A percentile compares a stretch with the other conserved stretches of the same genome.
Conservation (phyloP, 2,888 invertebrate species). For the Chironomus riparius region DNA sequence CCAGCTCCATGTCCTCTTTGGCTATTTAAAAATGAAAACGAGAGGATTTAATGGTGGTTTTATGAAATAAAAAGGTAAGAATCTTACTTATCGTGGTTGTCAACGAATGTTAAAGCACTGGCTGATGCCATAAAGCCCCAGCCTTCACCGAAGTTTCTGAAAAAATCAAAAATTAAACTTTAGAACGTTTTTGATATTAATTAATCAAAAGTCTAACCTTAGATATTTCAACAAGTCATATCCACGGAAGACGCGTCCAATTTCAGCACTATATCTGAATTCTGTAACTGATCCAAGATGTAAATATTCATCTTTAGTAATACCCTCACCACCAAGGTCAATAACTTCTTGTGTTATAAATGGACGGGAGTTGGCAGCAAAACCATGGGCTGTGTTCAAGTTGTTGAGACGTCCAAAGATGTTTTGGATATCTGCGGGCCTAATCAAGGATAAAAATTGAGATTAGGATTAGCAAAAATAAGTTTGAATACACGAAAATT, state of each 20-base stretch:
- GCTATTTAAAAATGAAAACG: slow-evolving; percentile 39
- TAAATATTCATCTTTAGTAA: slow-evolving; percentile 44
- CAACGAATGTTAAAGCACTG: slow-evolving; percentile 61
- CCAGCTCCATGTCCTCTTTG: slow-evolving; percentile 45
- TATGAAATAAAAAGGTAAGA: background rate
- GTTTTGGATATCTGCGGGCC: slow-evolving; percentile 46
- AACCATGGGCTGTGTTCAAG: slow-evolving; percentile 44
- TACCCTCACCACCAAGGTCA: slow-evolving; percentile 39
- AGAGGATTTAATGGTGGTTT: slow-evolving; percentile 33
- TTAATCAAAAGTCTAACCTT: too few relatives aligned
- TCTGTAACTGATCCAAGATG: slow-evolving; percentile 59
- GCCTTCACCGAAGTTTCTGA: slow-evolving; percentile 39
- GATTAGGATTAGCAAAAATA: too few relatives aligned
- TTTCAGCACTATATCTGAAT: slow-evolving; percentile 44
- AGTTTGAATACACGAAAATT: too few relatives aligned
- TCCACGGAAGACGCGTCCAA: slow-evolving; percentile 51
- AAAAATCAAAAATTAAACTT: too few relatives aligned
- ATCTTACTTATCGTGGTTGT: slow-evolving; percentile 65
- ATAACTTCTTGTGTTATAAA: slow-evolving; percentile 51
- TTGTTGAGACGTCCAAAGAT: slow-evolving; percentile 46
- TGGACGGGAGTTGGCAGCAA: slow-evolving; percentile 43
- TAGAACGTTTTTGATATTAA: too few relatives aligned
- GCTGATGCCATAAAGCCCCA: slow-evolving; percentile 45
- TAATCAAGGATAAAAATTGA: too few relatives aligned
- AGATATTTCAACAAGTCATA: slow-evolving; percentile 43